These are phyloP conservation scores for Rhinopomastus cyanomelas DNA, from an alignment of 2,113 vertebrate genomes.

Conservation along the genomic window DNA sequence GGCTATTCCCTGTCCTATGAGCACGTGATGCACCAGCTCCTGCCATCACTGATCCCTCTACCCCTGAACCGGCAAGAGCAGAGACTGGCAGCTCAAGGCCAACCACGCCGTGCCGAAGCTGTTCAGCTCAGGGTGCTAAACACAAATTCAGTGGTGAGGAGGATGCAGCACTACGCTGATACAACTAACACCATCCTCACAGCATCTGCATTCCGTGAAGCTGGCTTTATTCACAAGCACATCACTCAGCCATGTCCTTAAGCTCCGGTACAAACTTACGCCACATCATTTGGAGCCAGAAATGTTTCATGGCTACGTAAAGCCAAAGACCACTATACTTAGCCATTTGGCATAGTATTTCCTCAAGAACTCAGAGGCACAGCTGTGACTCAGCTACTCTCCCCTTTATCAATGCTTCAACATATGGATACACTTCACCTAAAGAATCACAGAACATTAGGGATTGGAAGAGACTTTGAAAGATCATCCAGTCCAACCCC, in stretches of 20 bases:
- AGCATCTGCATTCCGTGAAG: rapidly evolving
- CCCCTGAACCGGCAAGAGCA: no score
- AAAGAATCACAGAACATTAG: no score
- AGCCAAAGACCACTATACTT: not conserved
- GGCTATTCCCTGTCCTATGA: not conserved
- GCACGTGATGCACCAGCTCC: not conserved
- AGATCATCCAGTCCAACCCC: no score
- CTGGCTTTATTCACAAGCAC: not conserved
- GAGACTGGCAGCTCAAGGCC: not conserved
- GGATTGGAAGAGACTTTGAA: no score
- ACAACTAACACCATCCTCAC: not conserved
- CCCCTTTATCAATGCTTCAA: not conserved
- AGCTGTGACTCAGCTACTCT: not conserved
- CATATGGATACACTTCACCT: not conserved
- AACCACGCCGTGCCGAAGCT: not conserved
- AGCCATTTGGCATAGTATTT: not conserved
- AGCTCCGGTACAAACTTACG: not conserved
- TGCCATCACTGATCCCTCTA: rapidly evolving
- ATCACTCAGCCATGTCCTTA: not conserved
- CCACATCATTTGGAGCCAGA: not conserved
- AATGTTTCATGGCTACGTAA: not conserved
- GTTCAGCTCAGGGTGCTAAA: not conserved
- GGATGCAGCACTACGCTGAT: not conserved
- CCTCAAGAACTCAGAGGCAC: not conserved
- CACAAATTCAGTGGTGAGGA: not conserved